Conservation (phyloP, 2,113 vertebrate species). For the Gallinago paraguaiae region DNA sequence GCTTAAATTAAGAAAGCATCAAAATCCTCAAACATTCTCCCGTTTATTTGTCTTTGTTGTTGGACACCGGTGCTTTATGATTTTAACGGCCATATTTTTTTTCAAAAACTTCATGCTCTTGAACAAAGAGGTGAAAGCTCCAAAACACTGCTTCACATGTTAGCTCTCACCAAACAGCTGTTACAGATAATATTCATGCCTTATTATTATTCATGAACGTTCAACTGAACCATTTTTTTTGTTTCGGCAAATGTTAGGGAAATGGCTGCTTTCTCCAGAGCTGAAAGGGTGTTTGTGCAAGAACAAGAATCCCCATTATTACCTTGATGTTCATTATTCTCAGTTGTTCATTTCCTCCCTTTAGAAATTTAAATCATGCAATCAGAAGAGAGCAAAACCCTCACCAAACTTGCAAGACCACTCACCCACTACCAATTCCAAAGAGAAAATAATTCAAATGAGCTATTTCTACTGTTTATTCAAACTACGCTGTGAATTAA, state of each 20-base stretch:
- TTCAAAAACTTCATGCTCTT: not conserved
- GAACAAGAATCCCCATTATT: slow-evolving; percentile 33
- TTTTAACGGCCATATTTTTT: not conserved
- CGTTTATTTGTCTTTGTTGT: not conserved
- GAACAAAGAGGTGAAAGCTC: not conserved
- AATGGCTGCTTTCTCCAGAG: slow-evolving; percentile 26
- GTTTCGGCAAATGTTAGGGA: slow-evolving; percentile 20
- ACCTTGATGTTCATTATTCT: slow-evolving; percentile 23
- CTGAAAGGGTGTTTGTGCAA: slow-evolving; percentile 24
- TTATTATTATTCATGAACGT: slow-evolving; percentile 17
- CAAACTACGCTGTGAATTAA: not conserved
- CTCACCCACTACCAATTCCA: not conserved
- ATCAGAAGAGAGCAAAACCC: not conserved
- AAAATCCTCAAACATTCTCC: accelerated
- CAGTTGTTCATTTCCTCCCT: not conserved
- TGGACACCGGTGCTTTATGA: not conserved
- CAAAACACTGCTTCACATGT: not conserved
- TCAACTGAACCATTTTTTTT: slow-evolving; percentile 1
- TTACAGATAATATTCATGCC: not conserved
- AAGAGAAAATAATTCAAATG: not conserved
- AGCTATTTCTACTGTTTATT: not conserved
- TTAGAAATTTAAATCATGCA: not conserved
- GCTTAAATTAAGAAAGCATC: not conserved
- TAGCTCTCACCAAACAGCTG: slow-evolving; percentile 24
- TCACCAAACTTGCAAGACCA: not conserved